These are phyloP conservation scores for Centroberyx gerrardi DNA, from an alignment of 2,797 vertebrate species.

Conservation along the genomic window DNA sequence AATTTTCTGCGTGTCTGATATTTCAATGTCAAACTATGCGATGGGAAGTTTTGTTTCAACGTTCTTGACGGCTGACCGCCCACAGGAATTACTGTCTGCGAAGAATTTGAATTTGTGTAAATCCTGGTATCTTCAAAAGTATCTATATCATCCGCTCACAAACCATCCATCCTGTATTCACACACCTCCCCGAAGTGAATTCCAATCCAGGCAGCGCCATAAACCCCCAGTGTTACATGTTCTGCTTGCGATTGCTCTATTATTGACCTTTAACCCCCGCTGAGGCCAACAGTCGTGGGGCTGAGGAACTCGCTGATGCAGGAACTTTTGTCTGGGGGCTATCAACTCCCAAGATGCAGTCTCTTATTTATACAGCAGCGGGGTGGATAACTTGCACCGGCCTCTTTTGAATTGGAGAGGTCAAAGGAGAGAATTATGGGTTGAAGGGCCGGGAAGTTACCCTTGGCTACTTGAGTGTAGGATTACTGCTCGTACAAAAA, in stretches of 20 bases:
- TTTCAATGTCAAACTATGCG: slow-evolving; percentile 69
- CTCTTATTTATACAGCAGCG: slow-evolving; percentile 47
- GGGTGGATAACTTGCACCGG: background rate
- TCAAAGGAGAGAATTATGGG: slow-evolving; percentile 38
- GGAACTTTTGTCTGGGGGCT: slow-evolving; percentile 49
- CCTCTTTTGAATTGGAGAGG: slow-evolving; percentile 32
- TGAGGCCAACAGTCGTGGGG: slow-evolving; percentile 32
- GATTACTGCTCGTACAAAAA: background rate
- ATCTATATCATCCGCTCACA: slow-evolving; percentile 5
- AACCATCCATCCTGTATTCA: slow-evolving; percentile 31
- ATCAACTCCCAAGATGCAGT: slow-evolving; percentile 38
- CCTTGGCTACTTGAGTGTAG: slow-evolving; percentile 9
- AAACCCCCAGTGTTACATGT: slow-evolving; percentile 28
- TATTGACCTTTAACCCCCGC: slow-evolving; percentile 57
- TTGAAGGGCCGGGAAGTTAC: slow-evolving; percentile 24
- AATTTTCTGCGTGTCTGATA: slow-evolving; percentile 69
- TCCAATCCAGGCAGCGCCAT: background rate
- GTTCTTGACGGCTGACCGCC: slow-evolving; percentile 42
- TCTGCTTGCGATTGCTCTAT: slow-evolving; percentile 43
- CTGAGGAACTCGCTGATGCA: slow-evolving; percentile 60
- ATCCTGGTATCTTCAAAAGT: slow-evolving; percentile 3
- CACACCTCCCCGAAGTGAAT: slow-evolving; percentile 23
- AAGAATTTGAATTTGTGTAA: background rate
- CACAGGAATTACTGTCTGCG: slow-evolving; percentile 46
- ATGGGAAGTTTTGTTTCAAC: slow-evolving; percentile 39